Conservation (phyloP, 2,888 invertebrate species). For the Scaptomyza cyrtandrae region DNA sequence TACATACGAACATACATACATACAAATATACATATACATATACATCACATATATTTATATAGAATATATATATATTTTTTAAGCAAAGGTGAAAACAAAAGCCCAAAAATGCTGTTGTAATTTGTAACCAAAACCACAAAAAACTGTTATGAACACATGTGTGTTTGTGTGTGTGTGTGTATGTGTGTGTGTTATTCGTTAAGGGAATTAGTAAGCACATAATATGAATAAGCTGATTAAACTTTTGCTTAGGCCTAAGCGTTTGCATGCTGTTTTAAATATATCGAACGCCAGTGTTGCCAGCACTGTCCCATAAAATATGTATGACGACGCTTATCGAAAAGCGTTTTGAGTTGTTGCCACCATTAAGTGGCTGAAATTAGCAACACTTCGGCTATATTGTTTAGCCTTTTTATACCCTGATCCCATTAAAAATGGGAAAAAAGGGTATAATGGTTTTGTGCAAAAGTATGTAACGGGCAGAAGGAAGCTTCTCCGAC, state of each 20-base stretch:
- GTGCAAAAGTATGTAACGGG: too few species aligned
- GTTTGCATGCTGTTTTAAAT: constrained; percentile 1
- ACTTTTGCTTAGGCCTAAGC: constrained; percentile 7
- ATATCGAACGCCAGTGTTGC: constrained; percentile 8
- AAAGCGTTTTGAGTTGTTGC: constrained; percentile 32
- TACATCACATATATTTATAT: too few species aligned
- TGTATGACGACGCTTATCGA: constrained; percentile 30
- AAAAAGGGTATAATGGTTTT: too few species aligned
- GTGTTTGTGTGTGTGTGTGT: background rate
- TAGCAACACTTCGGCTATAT: background rate
- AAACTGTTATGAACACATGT: background rate
- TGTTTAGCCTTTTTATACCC: too few species aligned
- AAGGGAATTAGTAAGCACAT: constrained; percentile 13
- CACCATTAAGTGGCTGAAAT: background rate
- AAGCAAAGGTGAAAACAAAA: constrained; percentile 7
- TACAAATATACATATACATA: too few species aligned
- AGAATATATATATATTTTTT: too few species aligned
- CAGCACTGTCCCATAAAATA: constrained; percentile 9
- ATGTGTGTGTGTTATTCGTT: background rate
- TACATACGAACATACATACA: background rate
- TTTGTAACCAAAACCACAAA: constrained; percentile 21
- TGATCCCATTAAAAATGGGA: too few species aligned
- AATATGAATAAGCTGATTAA: constrained; percentile 41
- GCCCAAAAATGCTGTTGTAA: constrained; percentile 20
- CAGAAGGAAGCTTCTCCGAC: too few species aligned